Conservation (phyloP, 2,888 invertebrate genomes). For the Andrena praecox region DNA sequence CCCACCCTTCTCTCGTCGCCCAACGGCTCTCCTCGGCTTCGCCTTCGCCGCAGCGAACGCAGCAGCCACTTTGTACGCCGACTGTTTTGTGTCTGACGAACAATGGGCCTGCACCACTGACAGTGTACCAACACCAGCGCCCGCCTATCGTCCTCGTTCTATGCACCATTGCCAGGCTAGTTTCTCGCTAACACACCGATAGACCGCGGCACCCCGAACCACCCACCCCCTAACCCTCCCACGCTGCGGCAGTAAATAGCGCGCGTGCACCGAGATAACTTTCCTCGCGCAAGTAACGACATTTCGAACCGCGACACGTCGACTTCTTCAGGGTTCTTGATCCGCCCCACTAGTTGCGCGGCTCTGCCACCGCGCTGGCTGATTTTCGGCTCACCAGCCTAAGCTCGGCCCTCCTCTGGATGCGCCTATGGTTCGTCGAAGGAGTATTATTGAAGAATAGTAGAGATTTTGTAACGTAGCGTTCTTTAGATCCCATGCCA, state of each 20-base stretch:
- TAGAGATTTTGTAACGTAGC: too few species aligned
- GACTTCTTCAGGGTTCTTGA: background rate
- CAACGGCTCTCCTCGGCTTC: conserved; percentile 64
- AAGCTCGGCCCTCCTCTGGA: background rate
- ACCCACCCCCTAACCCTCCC: conserved; percentile 22
- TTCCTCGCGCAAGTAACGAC: conserved; percentile 43
- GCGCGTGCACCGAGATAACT: conserved; percentile 54
- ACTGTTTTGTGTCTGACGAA: conserved; percentile 84
- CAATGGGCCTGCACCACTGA: conserved; percentile 82
- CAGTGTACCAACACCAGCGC: conserved; percentile 67
- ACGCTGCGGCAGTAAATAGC: conserved; percentile 56
- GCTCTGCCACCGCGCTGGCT: background rate
- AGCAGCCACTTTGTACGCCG: conserved; percentile 84
- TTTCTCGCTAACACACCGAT: conserved; percentile 48
- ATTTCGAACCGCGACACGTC: conserved; percentile 4
- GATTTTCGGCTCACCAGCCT: conserved; percentile 1
- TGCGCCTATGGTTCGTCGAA: too few species aligned
- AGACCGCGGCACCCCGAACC: conserved; percentile 23
- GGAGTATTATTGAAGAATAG: too few species aligned
- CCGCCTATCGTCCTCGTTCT: conserved; percentile 56
- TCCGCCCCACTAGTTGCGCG: conserved; percentile 43
- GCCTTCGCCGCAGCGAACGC: conserved; percentile 74
- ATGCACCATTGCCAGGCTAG: conserved; percentile 60
- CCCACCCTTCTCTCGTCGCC: conserved; percentile 46
- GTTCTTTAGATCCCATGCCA: too few species aligned